Evolutionary conservation across 2,113 vertebrate species (phyloP).

Genomic region (Callopanchax toddi): DNA sequence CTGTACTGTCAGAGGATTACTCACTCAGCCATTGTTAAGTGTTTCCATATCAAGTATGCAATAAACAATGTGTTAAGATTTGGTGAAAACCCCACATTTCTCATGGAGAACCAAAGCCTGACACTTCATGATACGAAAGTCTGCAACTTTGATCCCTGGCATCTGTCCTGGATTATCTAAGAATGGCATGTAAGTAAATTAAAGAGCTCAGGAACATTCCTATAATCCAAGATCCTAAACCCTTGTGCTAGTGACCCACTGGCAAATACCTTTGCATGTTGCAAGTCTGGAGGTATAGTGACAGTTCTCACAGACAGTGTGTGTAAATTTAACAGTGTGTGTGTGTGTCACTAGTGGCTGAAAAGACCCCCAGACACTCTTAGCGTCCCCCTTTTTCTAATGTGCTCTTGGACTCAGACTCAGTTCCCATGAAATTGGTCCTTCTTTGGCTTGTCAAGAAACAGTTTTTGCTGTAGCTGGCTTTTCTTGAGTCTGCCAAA

Average conservation of each 20-base stretch:
- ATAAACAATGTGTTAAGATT: neutral
- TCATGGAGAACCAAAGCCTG: constrained; percentile 10
- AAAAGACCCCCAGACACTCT: constrained; percentile 35
- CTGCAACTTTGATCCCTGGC: constrained; percentile 47
- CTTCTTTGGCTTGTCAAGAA: constrained; percentile 37
- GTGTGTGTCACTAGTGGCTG: constrained; percentile 23
- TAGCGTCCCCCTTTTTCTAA: constrained; percentile 33
- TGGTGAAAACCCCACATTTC: constrained; percentile 12
- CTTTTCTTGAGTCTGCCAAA: constrained; percentile 53
- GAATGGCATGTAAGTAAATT: constrained; percentile 63
- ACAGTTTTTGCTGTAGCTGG: constrained; percentile 50
- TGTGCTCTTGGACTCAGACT: constrained; percentile 47
- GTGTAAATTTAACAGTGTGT: constrained; percentile 23
- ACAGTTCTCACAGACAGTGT: constrained; percentile 19
- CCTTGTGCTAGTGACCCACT: constrained; percentile 46
- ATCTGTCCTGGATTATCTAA: constrained; percentile 65
- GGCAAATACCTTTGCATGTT: constrained; percentile 17
- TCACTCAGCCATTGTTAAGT: constrained; percentile 4
- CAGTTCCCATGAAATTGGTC: constrained; percentile 75
- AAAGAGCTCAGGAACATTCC: constrained; percentile 55
- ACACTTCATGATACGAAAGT: constrained; percentile 35
- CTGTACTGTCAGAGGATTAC: constrained; percentile 13
- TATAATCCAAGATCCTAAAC: constrained; percentile 56
- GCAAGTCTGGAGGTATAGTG: neutral
- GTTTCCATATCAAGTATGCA: neutral